phyloP scores from a whole-genome alignment of 2,113 vertebrate genomes.

The Phocoena sinus region DNA sequence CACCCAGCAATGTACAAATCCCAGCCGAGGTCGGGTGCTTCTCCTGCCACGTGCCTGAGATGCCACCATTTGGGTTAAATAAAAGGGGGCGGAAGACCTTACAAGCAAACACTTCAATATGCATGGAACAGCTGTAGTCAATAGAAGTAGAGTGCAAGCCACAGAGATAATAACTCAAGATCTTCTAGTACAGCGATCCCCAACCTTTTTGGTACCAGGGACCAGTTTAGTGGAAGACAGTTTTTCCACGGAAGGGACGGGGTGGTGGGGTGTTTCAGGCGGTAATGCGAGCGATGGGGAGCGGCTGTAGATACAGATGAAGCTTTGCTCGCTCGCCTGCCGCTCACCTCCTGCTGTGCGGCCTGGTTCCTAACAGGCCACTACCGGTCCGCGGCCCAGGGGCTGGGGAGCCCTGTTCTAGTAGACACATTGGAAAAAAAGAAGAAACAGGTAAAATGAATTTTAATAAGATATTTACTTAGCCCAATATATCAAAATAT shows the following conservation, averaged over 20 bases:
- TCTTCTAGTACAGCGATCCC: neutral
- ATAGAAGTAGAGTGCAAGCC: neutral
- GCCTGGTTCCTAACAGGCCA: no score
- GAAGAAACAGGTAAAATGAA: conserved; percentile 14
- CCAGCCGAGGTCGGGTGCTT: neutral
- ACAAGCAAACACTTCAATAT: neutral
- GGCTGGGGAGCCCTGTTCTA: neutral
- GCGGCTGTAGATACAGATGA: no score
- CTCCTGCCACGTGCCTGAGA: neutral
- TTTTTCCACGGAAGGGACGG: no score
- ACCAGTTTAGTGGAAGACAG: no score
- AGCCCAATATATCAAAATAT: neutral
- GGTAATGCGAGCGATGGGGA: no score
- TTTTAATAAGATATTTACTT: conserved; percentile 6
- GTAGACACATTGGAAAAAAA: neutral
- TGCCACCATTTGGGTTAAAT: neutral
- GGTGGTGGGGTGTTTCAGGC: no score
- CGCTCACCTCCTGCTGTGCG: no score
- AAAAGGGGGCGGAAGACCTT: neutral
- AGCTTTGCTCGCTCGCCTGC: no score
- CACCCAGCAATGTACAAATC: neutral
- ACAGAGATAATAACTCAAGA: neutral
- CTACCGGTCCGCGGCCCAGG: no score
- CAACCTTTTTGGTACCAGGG: no score
- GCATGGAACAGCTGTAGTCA: neutral